phyloP scores from a whole-genome alignment of 2,888 invertebrate genomes.

The Digitonthophagus gazella region DNA sequence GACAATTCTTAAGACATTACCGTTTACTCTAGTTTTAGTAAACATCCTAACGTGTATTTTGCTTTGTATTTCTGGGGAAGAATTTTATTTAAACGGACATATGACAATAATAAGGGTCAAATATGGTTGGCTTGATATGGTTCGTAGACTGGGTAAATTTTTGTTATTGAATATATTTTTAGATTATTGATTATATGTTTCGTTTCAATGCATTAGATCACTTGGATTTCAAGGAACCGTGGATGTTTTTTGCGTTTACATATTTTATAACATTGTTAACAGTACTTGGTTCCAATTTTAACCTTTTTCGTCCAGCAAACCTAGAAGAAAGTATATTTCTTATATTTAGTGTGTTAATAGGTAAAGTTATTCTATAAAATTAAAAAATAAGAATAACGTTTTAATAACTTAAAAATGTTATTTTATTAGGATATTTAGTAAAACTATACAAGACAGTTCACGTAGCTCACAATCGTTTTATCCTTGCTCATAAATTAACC shows the following conservation, averaged over 20 bases:
- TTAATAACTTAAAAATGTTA: neutral
- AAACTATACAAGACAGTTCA: constrained; percentile 35
- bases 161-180: neutral
- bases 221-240: constrained; percentile 11
- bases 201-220: constrained; percentile 10
- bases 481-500: constrained; percentile 33
- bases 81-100: neutral
- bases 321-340: constrained; percentile 26
- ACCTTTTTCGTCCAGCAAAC: constrained; percentile 24
- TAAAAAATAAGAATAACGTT: neutral
- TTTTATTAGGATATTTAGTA: constrained; percentile 35
- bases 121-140: constrained; percentile 16
- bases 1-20: constrained; percentile 19
- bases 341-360: constrained; percentile 26
- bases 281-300: constrained; percentile 25
- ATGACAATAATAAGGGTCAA: neutral
- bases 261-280: neutral
- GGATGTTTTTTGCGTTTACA: neutral
- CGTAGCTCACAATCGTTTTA: constrained; percentile 34
- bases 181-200: neutral
- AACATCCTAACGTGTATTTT: constrained; percentile 9
- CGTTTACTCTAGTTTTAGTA: constrained; percentile 18
- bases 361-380: constrained; percentile 19
- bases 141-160: neutral
- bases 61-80: constrained; percentile 19